A percentile compares a stretch with the other conserved stretches of the same genome.
These are phyloP conservation scores for Dromius quadrimaculatus DNA, from an alignment of 2,888 invertebrate species.

Conservation along the genomic window DNA sequence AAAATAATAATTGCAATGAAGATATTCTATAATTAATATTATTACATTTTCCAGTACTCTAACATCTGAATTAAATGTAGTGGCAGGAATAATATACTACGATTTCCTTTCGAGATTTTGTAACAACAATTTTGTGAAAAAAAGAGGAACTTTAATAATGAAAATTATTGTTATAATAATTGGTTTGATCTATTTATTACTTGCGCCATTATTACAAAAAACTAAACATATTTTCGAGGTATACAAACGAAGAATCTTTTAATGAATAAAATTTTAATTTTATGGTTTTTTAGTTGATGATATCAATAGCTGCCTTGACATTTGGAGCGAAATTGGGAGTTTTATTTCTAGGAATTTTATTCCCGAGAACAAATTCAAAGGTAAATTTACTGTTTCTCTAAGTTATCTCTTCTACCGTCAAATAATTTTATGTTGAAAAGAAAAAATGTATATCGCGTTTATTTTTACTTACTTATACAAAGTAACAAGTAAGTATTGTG, in stretches of 20 bases:
- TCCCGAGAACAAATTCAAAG: constrained; percentile 42
- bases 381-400: constrained; percentile 4
- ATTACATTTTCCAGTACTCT: constrained; percentile 27
- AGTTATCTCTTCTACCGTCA: no score
- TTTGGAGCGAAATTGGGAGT: constrained; percentile 45
- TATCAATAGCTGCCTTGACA: constrained; percentile 18
- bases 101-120: constrained; percentile 31
- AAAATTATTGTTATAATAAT: constrained; percentile 34
- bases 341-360: constrained; percentile 29
- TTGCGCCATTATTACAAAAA: constrained; percentile 30
- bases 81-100: constrained; percentile 42
- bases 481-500: no score
- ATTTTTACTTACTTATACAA: no score
- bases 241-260: no score
- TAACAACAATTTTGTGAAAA: constrained; percentile 21
- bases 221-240: constrained; percentile 44
- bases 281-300: constrained; percentile 16
- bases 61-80: constrained; percentile 42
- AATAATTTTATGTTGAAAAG: no score
- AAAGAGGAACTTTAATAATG: constrained; percentile 20
- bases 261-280: constrained; percentile 12
- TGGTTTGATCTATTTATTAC: constrained; percentile 33
- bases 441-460: no score
- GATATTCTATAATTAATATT: not conserved
- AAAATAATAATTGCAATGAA: not conserved